Conservation (phyloP, 2,888 invertebrate genomes). For the Lasioglossum calceatum region DNA sequence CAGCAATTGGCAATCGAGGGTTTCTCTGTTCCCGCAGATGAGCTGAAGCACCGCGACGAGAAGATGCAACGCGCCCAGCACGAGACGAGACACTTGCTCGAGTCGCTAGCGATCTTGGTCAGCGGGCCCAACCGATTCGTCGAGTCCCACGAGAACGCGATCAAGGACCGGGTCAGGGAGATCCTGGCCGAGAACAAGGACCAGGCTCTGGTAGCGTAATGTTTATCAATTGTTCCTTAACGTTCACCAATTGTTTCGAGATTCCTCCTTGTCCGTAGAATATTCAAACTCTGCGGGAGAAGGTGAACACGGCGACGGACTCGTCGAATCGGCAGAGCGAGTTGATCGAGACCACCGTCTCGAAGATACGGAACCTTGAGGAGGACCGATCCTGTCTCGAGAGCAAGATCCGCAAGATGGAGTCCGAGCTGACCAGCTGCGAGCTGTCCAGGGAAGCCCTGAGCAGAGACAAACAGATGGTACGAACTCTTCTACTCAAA, state of each 20-base stretch:
- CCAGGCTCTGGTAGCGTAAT: conserved; percentile 87
- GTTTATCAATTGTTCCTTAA: background rate
- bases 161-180: conserved; percentile 92
- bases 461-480: conserved; percentile 91
- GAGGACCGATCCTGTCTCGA: conserved; percentile 91
- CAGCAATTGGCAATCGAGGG: background rate
- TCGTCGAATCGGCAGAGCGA: conserved; percentile 89
- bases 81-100: conserved; percentile 89
- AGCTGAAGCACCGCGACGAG: conserved; percentile 89
- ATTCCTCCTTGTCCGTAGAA: conserved; percentile 86
- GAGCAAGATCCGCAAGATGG: conserved; percentile 91
- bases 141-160: conserved; percentile 91
- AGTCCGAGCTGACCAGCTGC: conserved; percentile 91
- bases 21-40: conserved; percentile 86
- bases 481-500: conserved; percentile 74
- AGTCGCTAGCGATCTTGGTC: conserved; percentile 89
- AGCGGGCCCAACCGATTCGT: conserved; percentile 90
- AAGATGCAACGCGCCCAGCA: conserved; percentile 88
- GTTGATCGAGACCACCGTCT: conserved; percentile 75
- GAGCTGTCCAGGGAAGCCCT: conserved; percentile 90
- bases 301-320: conserved; percentile 89
- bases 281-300: conserved; percentile 91
- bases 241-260: background rate
- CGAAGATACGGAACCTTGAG: conserved; percentile 88
- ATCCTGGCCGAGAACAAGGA: conserved; percentile 92